phyloP scores from a whole-genome alignment of 2,113 vertebrate genomes.

The Malurus elegans region DNA sequence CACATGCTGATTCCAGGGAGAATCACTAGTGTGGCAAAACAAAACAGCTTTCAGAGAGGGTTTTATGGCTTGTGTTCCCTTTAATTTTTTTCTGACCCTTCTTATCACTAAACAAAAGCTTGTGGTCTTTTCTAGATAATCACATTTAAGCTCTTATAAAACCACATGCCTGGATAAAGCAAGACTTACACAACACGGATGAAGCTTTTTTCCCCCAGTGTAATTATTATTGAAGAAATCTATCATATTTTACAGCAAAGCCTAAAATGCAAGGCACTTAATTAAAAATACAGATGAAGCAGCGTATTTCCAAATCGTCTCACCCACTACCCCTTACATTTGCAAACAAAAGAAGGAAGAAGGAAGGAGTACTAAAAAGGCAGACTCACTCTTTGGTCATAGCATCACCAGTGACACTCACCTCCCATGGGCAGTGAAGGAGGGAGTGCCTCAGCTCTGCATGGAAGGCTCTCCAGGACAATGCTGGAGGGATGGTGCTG shows the following conservation, averaged over 20 bases:
- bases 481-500: fast-evolving
- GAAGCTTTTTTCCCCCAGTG: not conserved
- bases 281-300: not conserved
- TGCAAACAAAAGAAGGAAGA: not conserved
- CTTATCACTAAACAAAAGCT: slow-evolving; percentile 30
- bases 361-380: not conserved
- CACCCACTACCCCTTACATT: not conserved
- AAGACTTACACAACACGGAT: slow-evolving; percentile 40
- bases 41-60: not conserved
- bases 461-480: not conserved
- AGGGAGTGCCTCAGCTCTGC: not conserved
- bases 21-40: not conserved
- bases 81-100: not conserved
- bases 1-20: not conserved
- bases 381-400: not conserved
- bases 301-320: not conserved
- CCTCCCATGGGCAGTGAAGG: not conserved
- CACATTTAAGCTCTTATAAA: slow-evolving; percentile 26
- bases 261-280: not conserved
- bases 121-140: slow-evolving; percentile 27
- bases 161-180: not conserved
- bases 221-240: slow-evolving; percentile 8
- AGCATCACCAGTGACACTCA: not conserved
- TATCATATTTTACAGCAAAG: not conserved
- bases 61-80: not conserved